phyloP scores from a whole-genome alignment of 2,113 vertebrate genomes.

The Pseudorhombus dupliciocellatus region DNA sequence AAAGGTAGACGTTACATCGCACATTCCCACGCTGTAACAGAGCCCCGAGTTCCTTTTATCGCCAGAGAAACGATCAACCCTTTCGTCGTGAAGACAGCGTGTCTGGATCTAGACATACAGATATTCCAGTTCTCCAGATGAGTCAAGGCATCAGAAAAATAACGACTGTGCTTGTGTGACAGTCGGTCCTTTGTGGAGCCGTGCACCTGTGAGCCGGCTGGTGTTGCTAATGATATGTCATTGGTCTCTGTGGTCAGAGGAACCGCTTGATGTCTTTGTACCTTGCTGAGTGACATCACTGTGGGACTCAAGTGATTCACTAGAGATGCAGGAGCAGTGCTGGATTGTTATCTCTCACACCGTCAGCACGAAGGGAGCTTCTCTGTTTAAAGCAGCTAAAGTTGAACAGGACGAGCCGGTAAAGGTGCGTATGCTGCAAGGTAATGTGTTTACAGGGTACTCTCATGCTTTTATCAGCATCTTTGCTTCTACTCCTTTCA shows the following conservation, averaged over 20 bases:
- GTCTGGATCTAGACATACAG: neutral
- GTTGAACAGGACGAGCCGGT: slow-evolving; percentile 9
- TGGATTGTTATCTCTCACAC: neutral
- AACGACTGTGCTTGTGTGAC: neutral
- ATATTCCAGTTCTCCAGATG: neutral
- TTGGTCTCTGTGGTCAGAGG: neutral
- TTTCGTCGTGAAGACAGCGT: too few relatives aligned
- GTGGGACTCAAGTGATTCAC: too few relatives aligned
- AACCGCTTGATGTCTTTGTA: too few relatives aligned
- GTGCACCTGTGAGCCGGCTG: slow-evolving; percentile 3
- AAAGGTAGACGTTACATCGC: too few relatives aligned
- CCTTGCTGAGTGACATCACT: neutral
- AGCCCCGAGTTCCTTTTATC: too few relatives aligned
- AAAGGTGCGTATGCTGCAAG: slow-evolving; percentile 27
- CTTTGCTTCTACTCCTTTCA: too few relatives aligned
- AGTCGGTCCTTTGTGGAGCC: neutral
- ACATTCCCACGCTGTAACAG: too few relatives aligned
- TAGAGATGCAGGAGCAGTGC: neutral
- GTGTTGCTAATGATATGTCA: neutral
- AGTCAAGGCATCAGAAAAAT: neutral
- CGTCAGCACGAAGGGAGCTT: neutral
- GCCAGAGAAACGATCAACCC: too few relatives aligned
- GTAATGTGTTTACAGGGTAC: too few relatives aligned
- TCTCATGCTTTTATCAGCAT: too few relatives aligned
- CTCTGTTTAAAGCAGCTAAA: neutral